Evolutionary conservation across 2,888 invertebrate species (phyloP).

Genomic region (Nephrocerus scutellatus): DNA sequence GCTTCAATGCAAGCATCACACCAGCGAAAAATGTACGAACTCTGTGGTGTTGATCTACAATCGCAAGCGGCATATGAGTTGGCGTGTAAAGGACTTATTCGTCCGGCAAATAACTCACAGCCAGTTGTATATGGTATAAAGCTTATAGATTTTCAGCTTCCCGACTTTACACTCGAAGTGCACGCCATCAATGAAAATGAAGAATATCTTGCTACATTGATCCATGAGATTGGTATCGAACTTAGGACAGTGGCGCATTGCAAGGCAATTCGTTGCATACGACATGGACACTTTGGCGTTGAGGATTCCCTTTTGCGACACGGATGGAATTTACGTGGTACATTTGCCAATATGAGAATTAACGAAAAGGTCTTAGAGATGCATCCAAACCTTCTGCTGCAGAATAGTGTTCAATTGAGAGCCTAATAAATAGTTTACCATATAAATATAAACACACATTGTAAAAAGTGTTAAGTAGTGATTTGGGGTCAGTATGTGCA

Average conservation of each 20-base stretch:
- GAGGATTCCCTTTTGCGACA: constrained; percentile 71
- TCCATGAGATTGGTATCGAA: constrained; percentile 76
- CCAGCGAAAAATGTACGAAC: constrained; percentile 75
- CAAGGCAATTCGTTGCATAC: constrained; percentile 68
- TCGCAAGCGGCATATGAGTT: constrained; percentile 87
- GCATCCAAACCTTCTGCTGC: constrained; percentile 36
- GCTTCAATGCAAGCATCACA: constrained; percentile 78
- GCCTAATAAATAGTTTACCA: too few relatives aligned
- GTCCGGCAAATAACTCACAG: constrained; percentile 62
- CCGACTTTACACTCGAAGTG: constrained; percentile 81
- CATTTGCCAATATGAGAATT: constrained; percentile 58
- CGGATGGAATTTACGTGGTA: constrained; percentile 69
- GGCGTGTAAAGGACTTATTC: constrained; percentile 71
- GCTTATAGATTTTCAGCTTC: constrained; percentile 72
- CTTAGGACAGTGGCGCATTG: constrained; percentile 76
- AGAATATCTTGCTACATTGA: constrained; percentile 64
- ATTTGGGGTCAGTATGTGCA: too few relatives aligned
- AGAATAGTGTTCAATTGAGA: constrained; percentile 31
- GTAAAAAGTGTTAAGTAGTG: too few relatives aligned
- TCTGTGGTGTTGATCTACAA: constrained; percentile 72
- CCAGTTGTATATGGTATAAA: constrained; percentile 82
- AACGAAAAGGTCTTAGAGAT: constrained; percentile 51
- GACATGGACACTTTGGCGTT: constrained; percentile 73
- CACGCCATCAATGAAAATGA: constrained; percentile 82
- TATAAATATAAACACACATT: too few relatives aligned